Percentiles rank a stretch among this genome's conserved stretches.
Conservation (phyloP, 2,797 vertebrate genomes). For the Myotis myotis region DNA sequence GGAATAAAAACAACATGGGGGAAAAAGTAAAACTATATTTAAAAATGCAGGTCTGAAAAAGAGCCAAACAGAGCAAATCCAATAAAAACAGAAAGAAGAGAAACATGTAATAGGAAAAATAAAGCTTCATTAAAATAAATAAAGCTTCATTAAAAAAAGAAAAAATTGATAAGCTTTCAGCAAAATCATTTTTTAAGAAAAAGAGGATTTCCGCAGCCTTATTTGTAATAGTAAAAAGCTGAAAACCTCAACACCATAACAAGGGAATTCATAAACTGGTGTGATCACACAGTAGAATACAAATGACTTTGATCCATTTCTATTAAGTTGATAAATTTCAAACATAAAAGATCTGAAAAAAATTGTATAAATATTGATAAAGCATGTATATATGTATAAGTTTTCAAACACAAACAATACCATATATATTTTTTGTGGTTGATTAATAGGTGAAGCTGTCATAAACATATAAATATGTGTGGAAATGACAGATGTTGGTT, state of each 20-base stretch:
- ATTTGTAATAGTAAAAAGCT: background rate
- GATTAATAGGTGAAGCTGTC: background rate
- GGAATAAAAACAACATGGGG: background rate
- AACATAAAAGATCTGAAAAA: background rate
- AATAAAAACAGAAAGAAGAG: background rate
- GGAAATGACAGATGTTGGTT: background rate
- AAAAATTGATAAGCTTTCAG: background rate
- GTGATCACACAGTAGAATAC: background rate
- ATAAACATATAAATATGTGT: background rate
- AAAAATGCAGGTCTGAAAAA: background rate
- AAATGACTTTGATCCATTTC: background rate
- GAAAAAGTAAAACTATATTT: background rate
- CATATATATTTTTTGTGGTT: background rate
- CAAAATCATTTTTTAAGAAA: slow-evolving; percentile 12
- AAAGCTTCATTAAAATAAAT: background rate
- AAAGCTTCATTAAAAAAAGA: background rate
- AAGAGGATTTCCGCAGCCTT: background rate
- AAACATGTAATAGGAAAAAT: background rate
- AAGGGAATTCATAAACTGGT: background rate
- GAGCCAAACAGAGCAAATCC: background rate
- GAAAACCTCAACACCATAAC: background rate
- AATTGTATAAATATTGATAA: background rate
- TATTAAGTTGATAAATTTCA: background rate
- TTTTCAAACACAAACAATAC: background rate
- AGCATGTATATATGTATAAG: background rate